Conservation (phyloP, 2,888 invertebrate species). For the Arge pagana region DNA sequence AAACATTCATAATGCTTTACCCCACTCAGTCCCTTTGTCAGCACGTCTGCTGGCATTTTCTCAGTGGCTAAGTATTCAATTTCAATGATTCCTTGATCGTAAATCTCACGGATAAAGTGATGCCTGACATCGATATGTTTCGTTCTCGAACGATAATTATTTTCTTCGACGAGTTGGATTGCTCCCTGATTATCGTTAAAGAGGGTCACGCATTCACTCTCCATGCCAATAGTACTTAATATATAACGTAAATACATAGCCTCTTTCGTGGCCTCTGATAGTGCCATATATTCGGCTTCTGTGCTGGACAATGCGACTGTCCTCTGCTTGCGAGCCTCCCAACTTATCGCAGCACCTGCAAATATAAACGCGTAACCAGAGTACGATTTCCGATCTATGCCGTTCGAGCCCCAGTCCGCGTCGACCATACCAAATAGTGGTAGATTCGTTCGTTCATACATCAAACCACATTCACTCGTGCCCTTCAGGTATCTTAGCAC, state of each 20-base stretch:
- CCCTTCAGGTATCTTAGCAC: conserved; percentile 24
- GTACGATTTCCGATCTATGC: conserved; percentile 11
- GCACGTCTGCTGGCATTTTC: conserved; percentile 13
- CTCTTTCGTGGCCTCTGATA: conserved; percentile 13
- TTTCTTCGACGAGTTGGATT: background rate
- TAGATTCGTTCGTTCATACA: conserved; percentile 20
- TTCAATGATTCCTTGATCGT: conserved; percentile 2
- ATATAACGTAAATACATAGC: conserved; percentile 7
- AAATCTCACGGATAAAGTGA: conserved; percentile 8
- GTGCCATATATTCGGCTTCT: conserved; percentile 21
- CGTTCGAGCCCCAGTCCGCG: conserved; percentile 20
- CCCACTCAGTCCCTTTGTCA: background rate
- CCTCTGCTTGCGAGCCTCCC: conserved; percentile 23
- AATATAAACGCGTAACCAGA: conserved; percentile 19
- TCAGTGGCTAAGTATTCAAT: conserved; percentile 9
- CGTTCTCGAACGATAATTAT: background rate
- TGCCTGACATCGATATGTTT: conserved; percentile 9
- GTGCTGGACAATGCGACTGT: conserved; percentile 15
- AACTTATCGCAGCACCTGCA: conserved; percentile 16
- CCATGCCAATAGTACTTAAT: conserved; percentile 5
- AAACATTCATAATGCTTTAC: background rate
- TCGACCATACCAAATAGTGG: conserved; percentile 21
- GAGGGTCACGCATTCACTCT: background rate
- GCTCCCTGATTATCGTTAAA: conserved; percentile 16
- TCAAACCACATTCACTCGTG: conserved; percentile 13